A percentile compares a stretch with the other conserved stretches of the same genome.
These are phyloP conservation scores for Chydorus sphaericus DNA, from an alignment of 2,888 invertebrate genomes.

Conservation along the genomic window DNA sequence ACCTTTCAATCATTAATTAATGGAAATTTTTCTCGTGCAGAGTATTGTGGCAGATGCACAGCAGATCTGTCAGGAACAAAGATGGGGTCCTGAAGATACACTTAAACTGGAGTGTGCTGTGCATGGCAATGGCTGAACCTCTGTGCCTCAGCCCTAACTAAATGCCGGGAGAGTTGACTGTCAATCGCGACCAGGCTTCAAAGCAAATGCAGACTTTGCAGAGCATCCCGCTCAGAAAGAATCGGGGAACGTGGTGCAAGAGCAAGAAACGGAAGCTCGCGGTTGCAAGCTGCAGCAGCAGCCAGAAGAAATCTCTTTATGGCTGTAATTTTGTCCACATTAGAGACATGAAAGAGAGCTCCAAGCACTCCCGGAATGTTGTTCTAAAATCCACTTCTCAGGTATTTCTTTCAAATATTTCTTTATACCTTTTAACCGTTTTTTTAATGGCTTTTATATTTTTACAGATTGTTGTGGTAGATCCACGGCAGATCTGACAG, in stretches of 20 bases:
- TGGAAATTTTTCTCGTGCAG: slow-evolving; percentile 28
- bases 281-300: neutral
- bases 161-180: slow-evolving; percentile 35
- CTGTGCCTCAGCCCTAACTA: slow-evolving; percentile 80
- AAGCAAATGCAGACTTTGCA: no score
- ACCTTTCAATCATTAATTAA: neutral
- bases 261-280: neutral
- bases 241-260: neutral
- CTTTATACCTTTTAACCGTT: neutral
- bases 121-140: slow-evolving; percentile 71
- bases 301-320: slow-evolving; percentile 32
- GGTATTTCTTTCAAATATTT: slow-evolving; percentile 36
- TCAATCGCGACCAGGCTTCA: neutral
- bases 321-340: slow-evolving; percentile 67
- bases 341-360: slow-evolving; percentile 53
- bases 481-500: slow-evolving; percentile 42
- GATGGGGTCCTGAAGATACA: slow-evolving; percentile 60
- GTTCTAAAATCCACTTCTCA: slow-evolving; percentile 73
- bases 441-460: slow-evolving; percentile 15
- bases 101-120: slow-evolving; percentile 65
- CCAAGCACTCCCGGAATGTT: slow-evolving; percentile 40
- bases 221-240: neutral
- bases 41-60: slow-evolving; percentile 48
- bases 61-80: slow-evolving; percentile 37
- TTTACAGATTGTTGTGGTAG: slow-evolving; percentile 45